Base-by-base conservation (phyloP, 2,797 vertebrate genomes). In the Centroberyx gerrardi region DNA sequence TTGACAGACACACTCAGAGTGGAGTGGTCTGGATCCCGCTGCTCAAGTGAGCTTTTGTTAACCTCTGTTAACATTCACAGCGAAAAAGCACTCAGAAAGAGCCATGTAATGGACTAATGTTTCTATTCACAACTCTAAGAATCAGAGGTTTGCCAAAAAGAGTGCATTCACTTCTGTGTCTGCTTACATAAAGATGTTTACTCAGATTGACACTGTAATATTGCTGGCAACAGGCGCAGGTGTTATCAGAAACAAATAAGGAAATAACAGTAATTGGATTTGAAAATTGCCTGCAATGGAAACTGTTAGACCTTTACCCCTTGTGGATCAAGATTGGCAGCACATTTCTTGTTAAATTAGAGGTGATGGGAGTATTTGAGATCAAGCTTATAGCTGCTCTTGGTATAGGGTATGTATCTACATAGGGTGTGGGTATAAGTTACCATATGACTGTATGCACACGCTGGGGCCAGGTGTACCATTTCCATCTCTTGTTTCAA, bases 101-200 rank as follows among this genome's bases (percentile, higher is more conserved):
- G 67, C 60, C 81, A 78, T 62, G 71, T 59, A 81, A 70, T 52
- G 29, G 72, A 72, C 44, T 78, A 44, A 61, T 70, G 74, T 75
- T 49, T 61, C 63, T 76, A 75, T 88, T 93, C 84, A 83, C 55
- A 60, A 60, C 74, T 67, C 60, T 55, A 82, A 63, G 80, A 78
- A 49, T 81, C 42, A 68, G 63, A 14, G 62, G 71, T 52, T 29
- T 46, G 28, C 66, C 51, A 69, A 51, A 60, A 74, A 67, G 58
- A 46, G 68, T 27, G n/a, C 48, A 70, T 80, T 61, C 74, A 70
- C 62, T 42, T 73, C 42, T 55, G 51, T 46, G n/a, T 62, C 60
- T 10, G 27, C 87, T 91, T 93, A 86, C 56, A 60, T 89, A 92
- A 91, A 48, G 1, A 49, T 68, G 58, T 83, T 86, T 40, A 78